Base-by-base conservation (phyloP, 2,888 invertebrate species). In the Cheilosia impressa region DNA sequence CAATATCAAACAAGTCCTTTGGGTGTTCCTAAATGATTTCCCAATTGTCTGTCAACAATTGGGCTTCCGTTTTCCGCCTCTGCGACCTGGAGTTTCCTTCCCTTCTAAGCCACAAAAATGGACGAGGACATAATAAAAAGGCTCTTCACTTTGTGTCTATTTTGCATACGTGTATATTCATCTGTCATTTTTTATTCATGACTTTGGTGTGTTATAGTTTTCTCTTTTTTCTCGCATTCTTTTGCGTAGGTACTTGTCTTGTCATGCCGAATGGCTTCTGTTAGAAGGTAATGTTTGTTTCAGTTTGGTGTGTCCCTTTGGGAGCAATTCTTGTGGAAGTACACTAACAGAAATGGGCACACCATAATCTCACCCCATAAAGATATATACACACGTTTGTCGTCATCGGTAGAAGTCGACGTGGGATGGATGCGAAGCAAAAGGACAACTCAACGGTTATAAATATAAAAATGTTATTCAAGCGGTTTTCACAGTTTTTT, bases 111-210 rank as follows among this genome's bases (percentile, higher is more conserved):
- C 34, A 57, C 58, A 50, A 65, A 65, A 58, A 75, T 38, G 52
- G 76, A 45, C 76, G 31, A 68, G 76, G 68, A 24, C 60, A 45
- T 34, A 68, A 66, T 66, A 76, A 76, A 77, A 77, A 53, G 77
- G 53, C 45, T 69, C 60, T 68, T 77, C 68, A 77, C 68, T 77
- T 62, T 77, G 69, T 69, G 45, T 77, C 60, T 53, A 55, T 53
- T 76, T 76, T 76, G 60, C 76, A 76, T 75, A 58, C 38, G 41
- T 52, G 62, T 72, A 4, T 53, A 27, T 38, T 69, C 69, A 60
- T 77, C 45, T 69, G 62, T 47, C 77, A 69, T 77, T 60, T 68
- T 69, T 77, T 77, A 77, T 77, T 77, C 77, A 77, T 77, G 77
- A 60, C 60, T 62, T 34, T 62, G 77, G 60, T 77, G 77, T 55